Evolutionary conservation across 2,113 vertebrate genomes (phyloP), one percentile per base, ranked within the genome.

Genomic region (Emydocephalus ijimae): DNA sequence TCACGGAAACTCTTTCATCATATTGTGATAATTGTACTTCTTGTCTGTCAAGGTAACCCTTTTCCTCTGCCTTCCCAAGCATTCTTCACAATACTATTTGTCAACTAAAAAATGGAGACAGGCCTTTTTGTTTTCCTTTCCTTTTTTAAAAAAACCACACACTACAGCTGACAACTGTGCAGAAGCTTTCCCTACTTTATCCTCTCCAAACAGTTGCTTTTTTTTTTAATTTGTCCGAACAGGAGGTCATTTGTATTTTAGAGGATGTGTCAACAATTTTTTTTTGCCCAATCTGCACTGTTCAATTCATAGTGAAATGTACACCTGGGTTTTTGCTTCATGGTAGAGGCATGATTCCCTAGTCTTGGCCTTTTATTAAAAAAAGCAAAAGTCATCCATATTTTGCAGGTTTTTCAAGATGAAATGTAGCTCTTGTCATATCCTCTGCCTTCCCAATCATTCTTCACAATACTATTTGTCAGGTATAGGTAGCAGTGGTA

Each of bases 1-100:
- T 98, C 98, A 97, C 97, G 97, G 97, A 97, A 97, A 98, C 98
- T 99, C 99, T 98, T 99, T 99, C 99, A 99, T 99, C 99, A 99
- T 98, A 96, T 98, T 98, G 98, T 99, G 99, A 99, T 99, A 99
- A 99, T 99, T 99, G 99, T 98, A 98, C 98, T 98, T 97, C 98
- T 97, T 99, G 99, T 99, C 99, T 99, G 99, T 99, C 99, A 99
- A 97, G 96, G 98, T 98, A 98, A 98, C 98, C 98, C 26, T 98
- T 98, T 97, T 98, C 96, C 95, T 92, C 88, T 92, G 74, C 92
- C 56, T 97, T 98, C 98, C 98, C 98, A 89, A 96, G 97, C 97
- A 97, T 97, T 97, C 94, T 45, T 94, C 94, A 88, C 96, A 69
- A 94, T 96, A 98, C 98, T 98, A 99, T 99, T 99, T 99, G 98